Base-by-base conservation (phyloP, 1,140 invertebrate genomes). In the Drosophila tsacasi region DNA sequence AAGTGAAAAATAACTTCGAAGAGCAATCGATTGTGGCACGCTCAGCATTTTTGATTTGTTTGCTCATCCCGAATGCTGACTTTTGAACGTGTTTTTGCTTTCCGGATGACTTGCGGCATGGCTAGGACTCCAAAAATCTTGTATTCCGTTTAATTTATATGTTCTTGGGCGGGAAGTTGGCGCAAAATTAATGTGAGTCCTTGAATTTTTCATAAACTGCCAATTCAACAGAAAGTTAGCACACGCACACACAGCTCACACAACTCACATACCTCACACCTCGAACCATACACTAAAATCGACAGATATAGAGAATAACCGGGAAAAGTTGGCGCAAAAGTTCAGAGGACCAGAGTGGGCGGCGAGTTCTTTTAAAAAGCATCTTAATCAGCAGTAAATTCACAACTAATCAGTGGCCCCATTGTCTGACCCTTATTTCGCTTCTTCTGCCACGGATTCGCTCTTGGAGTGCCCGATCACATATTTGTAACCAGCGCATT, bases 311-410 rank as follows among this genome's bases (percentile, higher is more conserved):
- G 46, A 50, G 47, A 49, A 46, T 19, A 47, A n/a, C 19, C 40
- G 30, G 39, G 61, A 77, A 58, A 87, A 89, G 79, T 69, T 90
- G 79, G 63, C 21, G 58, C 3, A 35, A 83, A 87, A 87, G 84
- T 87, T 89, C 42, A 61, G 52, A 65, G 66, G 50, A 25, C 49
- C 42, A 44, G 42, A 67, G 55, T 32, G 57, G 35, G 68, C 23
- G 39, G 62, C 35, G 72, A 77, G 57, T 90, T 89, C 71, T 75
- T 78, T 84, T 79, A 73, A 85, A 81, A 85, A 82, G 81, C 79
- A 68, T 82, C 85, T 91, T 91, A 91, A 91, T 91, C 89, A 91
- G 89, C 81, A 87, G 76, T 90, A 91, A 91, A 87, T 87, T 91
- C 89, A 72, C 65, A 89, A 82, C 83, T 91, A 91, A 91, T 91